Percentiles rank a stretch among this genome's conserved stretches.
These are phyloP conservation scores for Pagrus major DNA, from an alignment of 2,113 vertebrate species.

Conservation along the genomic window DNA sequence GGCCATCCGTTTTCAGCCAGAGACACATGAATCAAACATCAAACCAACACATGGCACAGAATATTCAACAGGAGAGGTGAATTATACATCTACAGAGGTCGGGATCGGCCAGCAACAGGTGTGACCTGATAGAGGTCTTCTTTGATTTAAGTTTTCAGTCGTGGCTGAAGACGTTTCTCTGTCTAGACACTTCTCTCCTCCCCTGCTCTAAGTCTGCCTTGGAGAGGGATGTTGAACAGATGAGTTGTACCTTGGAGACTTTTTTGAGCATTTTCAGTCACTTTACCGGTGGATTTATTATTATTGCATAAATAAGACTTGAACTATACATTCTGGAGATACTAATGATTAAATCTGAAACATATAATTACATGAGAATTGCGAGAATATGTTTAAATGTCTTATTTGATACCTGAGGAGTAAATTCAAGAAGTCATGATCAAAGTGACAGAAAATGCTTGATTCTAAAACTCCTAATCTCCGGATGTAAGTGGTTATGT, in stretches of 20 bases:
- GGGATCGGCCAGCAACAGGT: slow-evolving; percentile 49
- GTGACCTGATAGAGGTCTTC: slow-evolving; percentile 39
- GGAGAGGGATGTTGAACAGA: not conserved
- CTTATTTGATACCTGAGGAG: not conserved
- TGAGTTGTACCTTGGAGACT: not conserved
- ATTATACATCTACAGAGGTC: slow-evolving; percentile 69
- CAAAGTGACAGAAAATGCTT: slow-evolving; percentile 2
- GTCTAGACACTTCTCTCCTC: not conserved
- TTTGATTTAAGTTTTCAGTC: slow-evolving; percentile 41
- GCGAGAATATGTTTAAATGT: not conserved
- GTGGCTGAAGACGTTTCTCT: slow-evolving; percentile 27
- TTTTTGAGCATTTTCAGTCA: not conserved
- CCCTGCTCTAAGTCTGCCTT: not conserved
- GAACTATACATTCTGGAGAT: not conserved
- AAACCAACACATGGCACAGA: slow-evolving; percentile 50
- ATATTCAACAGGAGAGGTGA: slow-evolving; percentile 56
- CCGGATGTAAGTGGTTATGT: not conserved
- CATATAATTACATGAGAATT: not conserved
- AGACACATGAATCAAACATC: slow-evolving; percentile 71
- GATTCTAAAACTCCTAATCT: slow-evolving; percentile 9
- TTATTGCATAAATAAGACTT: not conserved
- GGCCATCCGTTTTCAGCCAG: slow-evolving; percentile 30
- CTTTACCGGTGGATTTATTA: not conserved
- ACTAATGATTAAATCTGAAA: not conserved
- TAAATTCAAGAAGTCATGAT: slow-evolving; percentile 21